Evolutionary conservation across 2,113 vertebrate species (phyloP).

Genomic region (Epinephelus cyanopodus): DNA sequence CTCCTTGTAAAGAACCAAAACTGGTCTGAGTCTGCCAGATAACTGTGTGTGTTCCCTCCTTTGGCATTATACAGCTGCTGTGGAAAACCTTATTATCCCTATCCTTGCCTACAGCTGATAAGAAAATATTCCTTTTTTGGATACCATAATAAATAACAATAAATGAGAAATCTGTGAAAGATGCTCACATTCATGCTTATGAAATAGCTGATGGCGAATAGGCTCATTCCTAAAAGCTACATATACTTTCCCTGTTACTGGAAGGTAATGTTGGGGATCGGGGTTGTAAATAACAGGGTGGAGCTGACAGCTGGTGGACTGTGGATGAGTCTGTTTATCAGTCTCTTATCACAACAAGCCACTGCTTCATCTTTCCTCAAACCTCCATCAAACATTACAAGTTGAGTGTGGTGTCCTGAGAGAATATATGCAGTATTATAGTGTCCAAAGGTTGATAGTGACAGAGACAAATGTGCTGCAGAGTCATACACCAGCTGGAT

Average conservation of each 20-base stretch:
- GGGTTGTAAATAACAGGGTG: not conserved
- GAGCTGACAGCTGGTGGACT: not conserved
- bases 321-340: slow-evolving; percentile 4
- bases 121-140: not conserved
- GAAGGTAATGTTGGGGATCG: not conserved
- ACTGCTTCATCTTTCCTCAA: slow-evolving; percentile 10
- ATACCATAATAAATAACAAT: not conserved
- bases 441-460: slow-evolving; percentile 39
- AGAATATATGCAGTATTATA: slow-evolving; percentile 46
- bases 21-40: not conserved
- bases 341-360: slow-evolving; percentile 26
- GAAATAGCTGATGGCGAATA: slow-evolving; percentile 6
- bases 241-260: not conserved
- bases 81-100: not conserved
- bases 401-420: not conserved
- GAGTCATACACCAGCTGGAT: slow-evolving; percentile 26
- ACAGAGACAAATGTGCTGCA: slow-evolving; percentile 21
- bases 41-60: slow-evolving; percentile 12
- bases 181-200: not conserved
- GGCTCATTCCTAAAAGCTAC: not conserved
- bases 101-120: not conserved
- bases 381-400: slow-evolving; percentile 16
- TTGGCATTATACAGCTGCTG: not conserved
- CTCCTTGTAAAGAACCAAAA: slow-evolving; percentile 11
- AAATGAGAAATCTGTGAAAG: slow-evolving; percentile 14